Evolutionary conservation across 2,113 vertebrate genomes (phyloP), one percentile per base, ranked within the genome.

Genomic region (Ciconia maguari): DNA sequence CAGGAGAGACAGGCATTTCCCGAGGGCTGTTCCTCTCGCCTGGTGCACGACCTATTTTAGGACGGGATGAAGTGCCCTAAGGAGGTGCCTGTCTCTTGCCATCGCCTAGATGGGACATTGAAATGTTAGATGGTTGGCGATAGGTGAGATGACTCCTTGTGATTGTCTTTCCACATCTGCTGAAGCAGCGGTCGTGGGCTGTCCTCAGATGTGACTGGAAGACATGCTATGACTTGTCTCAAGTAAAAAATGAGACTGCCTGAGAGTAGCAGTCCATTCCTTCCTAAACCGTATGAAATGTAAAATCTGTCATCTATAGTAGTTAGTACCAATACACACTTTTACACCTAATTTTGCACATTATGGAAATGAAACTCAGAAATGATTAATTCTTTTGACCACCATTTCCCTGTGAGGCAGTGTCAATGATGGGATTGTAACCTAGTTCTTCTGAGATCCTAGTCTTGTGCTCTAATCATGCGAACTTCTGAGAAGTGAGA

Each of bases 21-120:
- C 29, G 41, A 6, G 42, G 13, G 13, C 42, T 38, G 7, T 3
- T 46, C 32, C 14, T n/a, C 52, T 24, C 1, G 5, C 41, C 71
- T 51, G 10, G 20, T 41, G 46, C n/a, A 13, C 13, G 13, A 13
- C 55, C 16, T 49, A 0, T n/a, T 78, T 66, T 16, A 42, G 83
- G 64, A 55, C 44, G 16, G 32, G 14, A 7, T 55, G 62, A 52
- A 21, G 24, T 76, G 32, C 24, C 42, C 42, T 22, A 2, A 79
- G 71, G 49, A 76, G 3, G 9, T 34, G 46, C 8, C 18, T 46
- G 16, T 27, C 21, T 71, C 18, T 52, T 46, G 52, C n/a, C 2
- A 0, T 58, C 1, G 0, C 27, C 41, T 30, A 1, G 26, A 11
- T 24, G 32, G 18, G 57, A 36, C 22, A 2, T 6, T 11, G 51